These are phyloP conservation scores for Palloptera scutellata DNA, from an alignment of 2,888 invertebrate species.

Conservation along the genomic window DNA sequence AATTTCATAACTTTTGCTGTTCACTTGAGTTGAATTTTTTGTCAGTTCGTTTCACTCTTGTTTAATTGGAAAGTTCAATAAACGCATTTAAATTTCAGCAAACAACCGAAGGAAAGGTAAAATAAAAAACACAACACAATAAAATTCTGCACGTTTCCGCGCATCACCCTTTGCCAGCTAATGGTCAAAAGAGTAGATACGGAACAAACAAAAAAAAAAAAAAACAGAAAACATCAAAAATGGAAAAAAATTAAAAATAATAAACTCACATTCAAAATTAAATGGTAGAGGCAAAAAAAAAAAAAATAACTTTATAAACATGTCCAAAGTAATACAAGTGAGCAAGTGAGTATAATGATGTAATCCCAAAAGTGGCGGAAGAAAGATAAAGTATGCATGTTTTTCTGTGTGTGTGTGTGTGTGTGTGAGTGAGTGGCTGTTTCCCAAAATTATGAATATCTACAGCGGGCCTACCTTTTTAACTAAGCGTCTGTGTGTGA, in stretches of 20 bases:
- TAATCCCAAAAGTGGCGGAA: neutral
- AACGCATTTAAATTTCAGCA: slow-evolving; percentile 21
- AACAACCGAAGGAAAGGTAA: slow-evolving; percentile 1
- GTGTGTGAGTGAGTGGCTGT: neutral
- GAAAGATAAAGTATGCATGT: neutral
- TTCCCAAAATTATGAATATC: no score
- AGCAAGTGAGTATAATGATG: neutral
- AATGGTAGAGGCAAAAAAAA: neutral
- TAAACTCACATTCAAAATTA: neutral
- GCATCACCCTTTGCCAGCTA: neutral
- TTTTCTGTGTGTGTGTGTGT: neutral
- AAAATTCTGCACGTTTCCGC: slow-evolving; percentile 1
- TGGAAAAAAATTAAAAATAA: neutral
- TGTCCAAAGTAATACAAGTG: neutral
- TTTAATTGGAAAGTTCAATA: slow-evolving; percentile 25
- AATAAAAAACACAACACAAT: neutral
- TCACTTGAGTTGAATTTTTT: slow-evolving; percentile 22
- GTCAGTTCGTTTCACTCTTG: slow-evolving; percentile 6
- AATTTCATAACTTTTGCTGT: slow-evolving; percentile 17
- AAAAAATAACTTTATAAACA: neutral
- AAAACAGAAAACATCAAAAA: no score
- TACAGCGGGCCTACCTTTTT: no score
- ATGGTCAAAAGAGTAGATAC: neutral
- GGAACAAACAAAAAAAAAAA: no score
- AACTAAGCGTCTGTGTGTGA: no score